Percentiles rank a stretch among this genome's conserved stretches.
These are phyloP conservation scores for Cololabis saira DNA, from an alignment of 2,113 vertebrate genomes.

Conservation along the genomic window DNA sequence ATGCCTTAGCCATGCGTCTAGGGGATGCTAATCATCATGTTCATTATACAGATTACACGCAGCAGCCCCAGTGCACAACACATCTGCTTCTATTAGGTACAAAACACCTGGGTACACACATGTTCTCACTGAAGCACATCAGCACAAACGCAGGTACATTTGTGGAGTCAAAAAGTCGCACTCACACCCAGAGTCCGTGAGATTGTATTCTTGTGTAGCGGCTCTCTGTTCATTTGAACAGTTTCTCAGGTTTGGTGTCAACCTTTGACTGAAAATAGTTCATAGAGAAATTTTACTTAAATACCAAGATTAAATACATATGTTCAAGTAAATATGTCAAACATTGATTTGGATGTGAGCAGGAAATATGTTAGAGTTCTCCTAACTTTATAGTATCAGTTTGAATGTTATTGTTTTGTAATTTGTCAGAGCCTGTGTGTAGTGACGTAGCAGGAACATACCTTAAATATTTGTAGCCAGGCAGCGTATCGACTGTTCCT, in stretches of 20 bases:
- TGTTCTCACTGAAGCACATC: conserved; percentile 6
- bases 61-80: conserved; percentile 12
- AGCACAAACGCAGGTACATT: conserved; percentile 23
- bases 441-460: too few relatives aligned
- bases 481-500: conserved; percentile 5
- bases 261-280: conserved; percentile 24
- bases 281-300: conserved; percentile 1
- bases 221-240: conserved; percentile 12
- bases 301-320: too few relatives aligned
- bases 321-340: neutral
- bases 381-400: too few relatives aligned
- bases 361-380: too few relatives aligned
- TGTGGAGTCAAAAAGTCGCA: conserved; percentile 3
- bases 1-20: conserved; percentile 64
- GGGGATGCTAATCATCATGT: conserved; percentile 77
- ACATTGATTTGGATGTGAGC: neutral
- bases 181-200: neutral
- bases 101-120: conserved; percentile 27
- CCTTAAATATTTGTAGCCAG: conserved; percentile 2
- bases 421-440: too few relatives aligned
- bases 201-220: neutral
- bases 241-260: conserved; percentile 13
- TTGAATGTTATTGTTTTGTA: too few relatives aligned
- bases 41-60: conserved; percentile 54
- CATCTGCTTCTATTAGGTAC: conserved; percentile 37